Conservation (phyloP, 2,888 invertebrate genomes). For the Seira sanloemensis region DNA sequence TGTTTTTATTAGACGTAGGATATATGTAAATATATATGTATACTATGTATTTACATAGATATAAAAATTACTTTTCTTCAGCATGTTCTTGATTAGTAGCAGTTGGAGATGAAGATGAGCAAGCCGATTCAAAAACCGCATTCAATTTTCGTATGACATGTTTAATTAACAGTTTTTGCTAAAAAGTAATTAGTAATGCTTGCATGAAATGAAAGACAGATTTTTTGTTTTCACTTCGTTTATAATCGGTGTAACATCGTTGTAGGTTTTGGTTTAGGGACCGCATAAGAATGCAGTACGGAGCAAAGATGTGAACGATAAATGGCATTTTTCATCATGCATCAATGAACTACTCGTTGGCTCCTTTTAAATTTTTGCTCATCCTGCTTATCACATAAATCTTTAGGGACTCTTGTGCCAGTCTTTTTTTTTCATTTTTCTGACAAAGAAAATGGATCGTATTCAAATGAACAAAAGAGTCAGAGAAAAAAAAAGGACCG, state of each 20-base stretch:
- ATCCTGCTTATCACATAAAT: not conserved
- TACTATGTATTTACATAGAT: too few relatives aligned
- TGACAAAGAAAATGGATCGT: not conserved
- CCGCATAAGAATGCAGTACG: too few relatives aligned
- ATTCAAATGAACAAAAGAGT: not conserved
- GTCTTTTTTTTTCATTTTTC: not conserved
- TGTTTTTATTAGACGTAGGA: too few relatives aligned
- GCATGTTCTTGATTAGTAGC: too few relatives aligned
- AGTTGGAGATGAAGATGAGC: too few relatives aligned
- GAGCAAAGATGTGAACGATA: not conserved
- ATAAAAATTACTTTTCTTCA: too few relatives aligned
- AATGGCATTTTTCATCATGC: not conserved
- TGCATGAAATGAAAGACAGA: not conserved
- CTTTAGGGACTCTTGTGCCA: not conserved
- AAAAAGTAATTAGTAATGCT: not conserved
- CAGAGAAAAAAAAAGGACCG: too few relatives aligned
- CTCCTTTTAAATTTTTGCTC: not conserved
- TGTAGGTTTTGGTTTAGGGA: too few relatives aligned
- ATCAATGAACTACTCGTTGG: not conserved
- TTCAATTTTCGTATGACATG: not conserved
- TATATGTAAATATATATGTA: too few relatives aligned
- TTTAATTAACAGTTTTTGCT: not conserved
- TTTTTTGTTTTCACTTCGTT: not conserved
- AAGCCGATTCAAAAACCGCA: too few relatives aligned
- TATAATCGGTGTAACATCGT: too few relatives aligned